Conservation (phyloP, 2,888 invertebrate genomes). For the Sminthurinus aureus region DNA sequence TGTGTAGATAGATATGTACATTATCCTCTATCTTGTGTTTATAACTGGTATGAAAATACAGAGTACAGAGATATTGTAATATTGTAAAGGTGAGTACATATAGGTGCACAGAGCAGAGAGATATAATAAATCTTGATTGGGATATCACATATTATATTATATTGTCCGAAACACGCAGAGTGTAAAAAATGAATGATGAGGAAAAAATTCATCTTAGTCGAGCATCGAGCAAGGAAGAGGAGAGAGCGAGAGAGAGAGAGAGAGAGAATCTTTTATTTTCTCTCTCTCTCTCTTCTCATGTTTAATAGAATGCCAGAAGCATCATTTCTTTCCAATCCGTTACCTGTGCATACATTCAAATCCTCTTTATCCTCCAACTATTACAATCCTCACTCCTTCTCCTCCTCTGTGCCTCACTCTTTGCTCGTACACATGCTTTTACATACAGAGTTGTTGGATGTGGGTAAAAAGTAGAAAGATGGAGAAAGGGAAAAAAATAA, state of each 20-base stretch:
- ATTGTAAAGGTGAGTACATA: background rate
- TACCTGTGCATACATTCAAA: background rate
- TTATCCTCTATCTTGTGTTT: no score
- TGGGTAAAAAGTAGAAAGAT: no score
- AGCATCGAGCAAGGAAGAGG: background rate
- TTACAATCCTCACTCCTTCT: background rate
- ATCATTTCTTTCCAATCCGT: constrained; percentile 13
- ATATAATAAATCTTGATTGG: constrained; percentile 49
- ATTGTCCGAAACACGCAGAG: constrained; percentile 26
- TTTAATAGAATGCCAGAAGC: constrained; percentile 29
- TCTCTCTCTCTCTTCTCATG: background rate
- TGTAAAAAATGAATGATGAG: constrained; percentile 42
- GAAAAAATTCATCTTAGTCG: constrained; percentile 28
- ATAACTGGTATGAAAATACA: no score
- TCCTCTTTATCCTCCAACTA: background rate
- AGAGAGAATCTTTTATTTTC: constrained; percentile 11
- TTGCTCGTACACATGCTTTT: no score
- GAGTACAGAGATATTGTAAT: background rate
- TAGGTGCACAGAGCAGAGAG: background rate
- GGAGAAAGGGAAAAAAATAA: background rate
- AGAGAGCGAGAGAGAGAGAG: no score
- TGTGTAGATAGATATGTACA: no score
- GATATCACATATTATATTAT: constrained; percentile 39
- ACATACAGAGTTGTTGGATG: no score
- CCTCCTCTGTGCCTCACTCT: background rate